A percentile compares a stretch with the other conserved stretches of the same genome.
These are phyloP conservation scores for Onychostruthus taczanowskii DNA, from an alignment of 2,113 vertebrate genomes.

Conservation along the genomic window DNA sequence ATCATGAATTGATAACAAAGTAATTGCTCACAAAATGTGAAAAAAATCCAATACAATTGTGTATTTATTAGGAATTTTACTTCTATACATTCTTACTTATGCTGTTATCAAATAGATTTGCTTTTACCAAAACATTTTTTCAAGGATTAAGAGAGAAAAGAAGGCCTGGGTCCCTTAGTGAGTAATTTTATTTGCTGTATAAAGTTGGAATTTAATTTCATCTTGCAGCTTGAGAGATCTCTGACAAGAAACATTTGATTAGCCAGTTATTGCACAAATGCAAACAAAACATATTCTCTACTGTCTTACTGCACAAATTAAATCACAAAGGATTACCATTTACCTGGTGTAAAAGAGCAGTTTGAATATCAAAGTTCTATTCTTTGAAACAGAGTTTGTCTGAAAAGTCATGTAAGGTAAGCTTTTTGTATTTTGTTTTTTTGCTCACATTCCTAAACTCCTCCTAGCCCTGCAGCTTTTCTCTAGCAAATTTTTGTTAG, in stretches of 20 bases:
- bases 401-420: neutral
- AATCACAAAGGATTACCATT: neutral
- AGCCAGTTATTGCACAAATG: neutral
- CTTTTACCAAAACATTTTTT: neutral
- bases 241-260: constrained; percentile 5
- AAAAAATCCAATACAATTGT: neutral
- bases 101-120: neutral
- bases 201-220: neutral
- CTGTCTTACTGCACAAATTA: neutral
- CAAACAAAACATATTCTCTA: neutral
- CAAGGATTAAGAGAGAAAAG: neutral
- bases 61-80: neutral
- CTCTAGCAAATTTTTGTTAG: neutral
- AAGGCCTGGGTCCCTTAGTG: neutral
- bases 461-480: neutral
- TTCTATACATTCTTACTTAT: neutral
- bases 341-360: neutral
- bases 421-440: neutral
- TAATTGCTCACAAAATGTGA: neutral
- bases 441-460: neutral
- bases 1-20: neutral
- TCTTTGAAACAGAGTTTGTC: neutral
- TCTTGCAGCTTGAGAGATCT: neutral
- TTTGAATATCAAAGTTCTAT: neutral
- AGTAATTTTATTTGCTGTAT: neutral